Base-by-base conservation (phyloP, 35 echinoderm and acorn worm genomes). In the Acanthaster planci region DNA sequence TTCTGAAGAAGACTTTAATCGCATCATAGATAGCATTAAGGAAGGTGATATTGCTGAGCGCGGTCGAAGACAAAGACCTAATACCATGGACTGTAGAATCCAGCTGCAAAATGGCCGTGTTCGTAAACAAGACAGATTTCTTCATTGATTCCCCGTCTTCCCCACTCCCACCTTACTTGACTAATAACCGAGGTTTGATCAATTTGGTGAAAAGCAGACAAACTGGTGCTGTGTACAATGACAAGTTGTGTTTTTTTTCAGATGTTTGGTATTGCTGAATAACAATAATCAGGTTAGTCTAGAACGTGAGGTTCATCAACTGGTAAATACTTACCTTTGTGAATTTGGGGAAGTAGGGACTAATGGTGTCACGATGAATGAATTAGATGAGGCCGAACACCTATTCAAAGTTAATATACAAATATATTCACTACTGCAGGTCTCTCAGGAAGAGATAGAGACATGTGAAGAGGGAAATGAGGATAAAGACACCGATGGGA, bases 231-330 rank as follows among this genome's bases (percentile, higher is more conserved):
- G 7, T 38, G 12, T 89, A 68, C 42, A 52, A 81, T 0, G 85
- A 89, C 40, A 52, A 82, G 35, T 21, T 82, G 27, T 89, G 87
- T 32, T 60, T 89, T 44, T 89, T 82, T n/a, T n/a, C 54, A 44
- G 47, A 22, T 90, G 88, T 77, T 22, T 90, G 14, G 68, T 35
- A 8, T 29, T 90, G 30, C 32, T 51, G 82, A 78, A 78, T 14
- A 47, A 47, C 42, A 36, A 37, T 16, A 27, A 32, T 29, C 21
- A 31, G 3, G 2, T 40, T 15, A 0, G 32, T 40, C 40, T 81
- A 10, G 79, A 60, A 56, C 51, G 18, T 0, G 77, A 53, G 1
- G 30, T 75, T 3, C 83, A 84, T 8, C 38, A 84, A 10, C 39
- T 84, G 1, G 77, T 77, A 9, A 51, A 83, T 34, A 40, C 21